These are phyloP conservation scores for Arge pagana DNA, from an alignment of 2,888 invertebrate genomes.

Conservation along the genomic window DNA sequence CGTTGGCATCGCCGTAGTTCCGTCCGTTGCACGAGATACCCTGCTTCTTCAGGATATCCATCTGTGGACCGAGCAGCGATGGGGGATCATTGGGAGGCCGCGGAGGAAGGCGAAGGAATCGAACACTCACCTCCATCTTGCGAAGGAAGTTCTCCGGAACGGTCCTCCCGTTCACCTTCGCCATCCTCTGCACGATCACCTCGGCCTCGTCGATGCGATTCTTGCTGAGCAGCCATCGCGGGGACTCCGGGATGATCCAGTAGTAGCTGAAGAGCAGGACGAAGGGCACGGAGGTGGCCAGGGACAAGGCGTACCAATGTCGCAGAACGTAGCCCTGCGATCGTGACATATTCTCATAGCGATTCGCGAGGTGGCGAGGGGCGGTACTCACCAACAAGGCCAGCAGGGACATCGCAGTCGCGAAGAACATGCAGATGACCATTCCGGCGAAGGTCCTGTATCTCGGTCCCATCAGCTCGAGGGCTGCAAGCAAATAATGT, in stretches of 20 bases:
- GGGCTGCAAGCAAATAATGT: conserved; percentile 44
- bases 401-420: conserved; percentile 67
- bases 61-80: conserved; percentile 34
- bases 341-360: background rate
- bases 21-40: conserved; percentile 52
- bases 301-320: conserved; percentile 67
- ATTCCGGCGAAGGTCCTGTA: conserved; percentile 69
- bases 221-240: conserved; percentile 70
- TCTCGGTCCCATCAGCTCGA: conserved; percentile 70
- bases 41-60: conserved; percentile 51
- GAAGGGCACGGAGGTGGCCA: conserved; percentile 69
- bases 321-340: conserved; percentile 61
- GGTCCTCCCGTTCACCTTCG: conserved; percentile 64
- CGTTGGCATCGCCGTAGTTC: conserved; percentile 45
- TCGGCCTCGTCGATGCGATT: conserved; percentile 70
- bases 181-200: conserved; percentile 67
- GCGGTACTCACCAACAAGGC: conserved; percentile 62
- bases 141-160: conserved; percentile 65
- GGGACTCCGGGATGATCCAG: conserved; percentile 73
- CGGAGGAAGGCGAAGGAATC: background rate
- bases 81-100: background rate
- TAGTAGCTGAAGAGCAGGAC: conserved; percentile 65
- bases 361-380: no score
- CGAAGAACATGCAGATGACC: conserved; percentile 70
- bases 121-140: conserved; percentile 62